A percentile compares a stretch with the other conserved stretches of the same genome.
phyloP scores from a whole-genome alignment of 2,797 vertebrate genomes.

The Arrhamphus sclerolepis region DNA sequence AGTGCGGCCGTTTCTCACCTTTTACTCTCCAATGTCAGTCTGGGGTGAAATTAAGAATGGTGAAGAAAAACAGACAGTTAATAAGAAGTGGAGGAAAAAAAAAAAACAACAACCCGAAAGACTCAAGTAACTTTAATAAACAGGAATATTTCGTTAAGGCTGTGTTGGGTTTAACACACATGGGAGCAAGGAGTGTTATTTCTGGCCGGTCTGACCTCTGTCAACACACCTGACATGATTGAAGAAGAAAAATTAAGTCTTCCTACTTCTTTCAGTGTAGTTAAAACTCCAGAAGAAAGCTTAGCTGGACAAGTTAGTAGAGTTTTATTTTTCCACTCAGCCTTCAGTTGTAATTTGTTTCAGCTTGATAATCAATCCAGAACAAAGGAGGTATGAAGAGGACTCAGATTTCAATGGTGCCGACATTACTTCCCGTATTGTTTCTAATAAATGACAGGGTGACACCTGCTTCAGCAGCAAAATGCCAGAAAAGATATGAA shows the following conservation, averaged over 20 bases:
- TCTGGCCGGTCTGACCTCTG: conserved; percentile 4
- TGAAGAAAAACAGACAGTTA: no score
- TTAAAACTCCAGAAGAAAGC: conserved; percentile 27
- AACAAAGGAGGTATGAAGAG: conserved; percentile 47
- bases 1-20: no score
- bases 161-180: conserved; percentile 26
- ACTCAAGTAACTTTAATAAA: no score
- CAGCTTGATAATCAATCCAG: conserved; percentile 27
- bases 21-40: no score
- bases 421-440: no score
- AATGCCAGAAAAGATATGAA: conserved; percentile 9
- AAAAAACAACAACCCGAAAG: no score
- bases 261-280: conserved; percentile 35
- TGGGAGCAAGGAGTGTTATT: no score
- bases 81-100: no score
- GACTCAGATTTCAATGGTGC: no score
- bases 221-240: conserved; percentile 20
- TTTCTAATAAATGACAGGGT: conserved; percentile 1
- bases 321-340: conserved; percentile 33
- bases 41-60: no score
- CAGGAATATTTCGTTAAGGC: neutral
- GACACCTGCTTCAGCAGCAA: neutral
- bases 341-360: conserved; percentile 42
- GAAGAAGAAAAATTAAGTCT: conserved; percentile 13
- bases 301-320: conserved; percentile 32